Base-by-base conservation (phyloP, 2,888 invertebrate species). In the Hirtodrosophila histrioides region DNA sequence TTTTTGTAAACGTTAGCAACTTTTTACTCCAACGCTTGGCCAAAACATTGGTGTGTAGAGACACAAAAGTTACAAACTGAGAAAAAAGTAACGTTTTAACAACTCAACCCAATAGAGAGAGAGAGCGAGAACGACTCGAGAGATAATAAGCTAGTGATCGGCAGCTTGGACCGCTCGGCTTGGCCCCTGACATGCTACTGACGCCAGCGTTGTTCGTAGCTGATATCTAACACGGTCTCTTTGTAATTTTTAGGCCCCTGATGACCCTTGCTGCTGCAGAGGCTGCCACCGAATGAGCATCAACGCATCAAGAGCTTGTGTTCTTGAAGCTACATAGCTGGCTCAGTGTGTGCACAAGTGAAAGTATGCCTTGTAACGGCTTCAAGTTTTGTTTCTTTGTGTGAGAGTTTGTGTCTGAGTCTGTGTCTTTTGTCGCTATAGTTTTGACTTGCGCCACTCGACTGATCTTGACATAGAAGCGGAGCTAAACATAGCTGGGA, bases 151-250 rank as follows among this genome's bases (percentile, higher is more conserved):
- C 33, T 31, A 40, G 29, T 51, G 33, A 53, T 67, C 44, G 43
- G 31, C 39, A 41, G 51, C 50, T 61, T 75, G 50, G 56, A 74
- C 85, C 80, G 86, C 69, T 80, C 75, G 61, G 75, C 67, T 75
- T 84, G 87, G 75, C 80, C 79, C 75, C 57, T 85, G 86, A 85
- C 81, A 80, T 88, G 78, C 76, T 82, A 88, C 87, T 89, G 81
- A 85, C 60, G 57, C 49, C 49, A 54, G 65, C 56, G 56, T 29
- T 45, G 50, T 48, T 57, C 53, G 61, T 48, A 57, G 58, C 44
- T 31, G 29, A 39, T 39, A 68, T 53, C 58, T 60, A 40, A 56
- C 43, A 48, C 29, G 24, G 50, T 46, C 31, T 49, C 39, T 36
- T 6, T 6, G 0, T 6, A 27, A 27, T 40, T 29, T 27, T 51